Percentiles rank a stretch among this genome's conserved stretches.
These are phyloP conservation scores for Phengaris alcon DNA, from an alignment of 2,888 invertebrate species.

Conservation along the genomic window DNA sequence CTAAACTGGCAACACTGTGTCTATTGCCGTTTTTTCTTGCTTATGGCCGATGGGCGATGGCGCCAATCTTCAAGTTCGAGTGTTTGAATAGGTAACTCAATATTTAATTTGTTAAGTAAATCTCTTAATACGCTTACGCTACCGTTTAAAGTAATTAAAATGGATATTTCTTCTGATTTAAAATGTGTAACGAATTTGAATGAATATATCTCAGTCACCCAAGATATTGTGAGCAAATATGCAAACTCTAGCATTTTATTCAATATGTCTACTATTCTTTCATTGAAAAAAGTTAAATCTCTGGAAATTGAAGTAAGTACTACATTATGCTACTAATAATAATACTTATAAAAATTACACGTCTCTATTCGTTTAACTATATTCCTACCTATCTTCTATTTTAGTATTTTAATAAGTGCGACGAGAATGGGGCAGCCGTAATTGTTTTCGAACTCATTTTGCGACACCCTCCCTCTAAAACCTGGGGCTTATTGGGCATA, in stretches of 20 bases:
- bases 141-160: slow-evolving; percentile 38
- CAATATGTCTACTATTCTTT: slow-evolving; percentile 55
- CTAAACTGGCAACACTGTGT: too few relatives aligned
- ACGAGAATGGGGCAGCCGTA: slow-evolving; percentile 57
- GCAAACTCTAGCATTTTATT: slow-evolving; percentile 48
- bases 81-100: too few relatives aligned
- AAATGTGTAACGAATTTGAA: too few relatives aligned
- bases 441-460: slow-evolving; percentile 53
- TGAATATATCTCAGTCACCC: slow-evolving; percentile 49
- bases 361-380: neutral
- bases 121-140: too few relatives aligned
- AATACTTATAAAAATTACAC: neutral
- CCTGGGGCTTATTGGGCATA: slow-evolving; percentile 56
- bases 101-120: too few relatives aligned
- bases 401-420: slow-evolving; percentile 60
- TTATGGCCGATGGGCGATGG: too few relatives aligned
- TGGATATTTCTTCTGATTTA: slow-evolving; percentile 48
- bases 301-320: slow-evolving; percentile 60
- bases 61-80: too few relatives aligned
- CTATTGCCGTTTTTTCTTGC: too few relatives aligned
- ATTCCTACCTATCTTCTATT: slow-evolving; percentile 36
- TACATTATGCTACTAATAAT: neutral
- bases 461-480: slow-evolving; percentile 55
- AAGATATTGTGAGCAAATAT: slow-evolving; percentile 45
- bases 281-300: slow-evolving; percentile 56